Evolutionary conservation across 2,888 invertebrate species (phyloP).

Genomic region (Drosophila flavopinicola): DNA sequence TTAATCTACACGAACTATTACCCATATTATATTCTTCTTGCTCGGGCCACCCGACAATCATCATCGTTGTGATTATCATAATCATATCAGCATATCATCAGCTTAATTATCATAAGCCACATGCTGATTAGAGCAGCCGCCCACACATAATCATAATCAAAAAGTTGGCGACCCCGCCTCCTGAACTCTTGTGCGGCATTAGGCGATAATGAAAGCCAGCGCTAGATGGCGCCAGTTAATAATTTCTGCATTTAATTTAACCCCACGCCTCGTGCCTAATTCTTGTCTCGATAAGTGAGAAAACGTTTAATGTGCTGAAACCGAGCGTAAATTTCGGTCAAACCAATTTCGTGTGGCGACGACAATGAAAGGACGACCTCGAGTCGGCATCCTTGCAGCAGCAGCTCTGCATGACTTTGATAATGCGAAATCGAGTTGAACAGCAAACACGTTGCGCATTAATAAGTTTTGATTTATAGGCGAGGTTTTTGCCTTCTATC

Average conservation of each 20-base stretch:
- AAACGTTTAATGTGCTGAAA: slow-evolving; percentile 60
- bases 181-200: slow-evolving; percentile 19
- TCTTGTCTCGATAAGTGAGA: slow-evolving; percentile 42
- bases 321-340: slow-evolving; percentile 53
- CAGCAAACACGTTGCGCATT: slow-evolving; percentile 65
- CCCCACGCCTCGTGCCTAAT: slow-evolving; percentile 14
- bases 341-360: slow-evolving; percentile 63
- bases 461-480: slow-evolving; percentile 73
- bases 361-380: slow-evolving; percentile 31
- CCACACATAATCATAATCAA: slow-evolving; percentile 60
- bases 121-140: slow-evolving; percentile 44
- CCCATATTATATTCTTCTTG: slow-evolving; percentile 31
- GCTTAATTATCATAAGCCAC: slow-evolving; percentile 57
- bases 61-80: slow-evolving; percentile 33
- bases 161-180: slow-evolving; percentile 51
- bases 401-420: slow-evolving; percentile 20
- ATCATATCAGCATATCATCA: slow-evolving; percentile 46
- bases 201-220: slow-evolving; percentile 31
- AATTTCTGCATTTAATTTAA: slow-evolving; percentile 54
- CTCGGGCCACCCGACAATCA: slow-evolving; percentile 13
- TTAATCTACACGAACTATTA: slow-evolving; percentile 34
- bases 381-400: slow-evolving; percentile 13
- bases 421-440: slow-evolving; percentile 46
- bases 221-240: slow-evolving; percentile 56
- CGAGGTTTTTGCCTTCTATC: slow-evolving; percentile 8